Evolutionary conservation across 2,797 vertebrate genomes (phyloP).

Genomic region (Hoplostethus atlanticus): DNA sequence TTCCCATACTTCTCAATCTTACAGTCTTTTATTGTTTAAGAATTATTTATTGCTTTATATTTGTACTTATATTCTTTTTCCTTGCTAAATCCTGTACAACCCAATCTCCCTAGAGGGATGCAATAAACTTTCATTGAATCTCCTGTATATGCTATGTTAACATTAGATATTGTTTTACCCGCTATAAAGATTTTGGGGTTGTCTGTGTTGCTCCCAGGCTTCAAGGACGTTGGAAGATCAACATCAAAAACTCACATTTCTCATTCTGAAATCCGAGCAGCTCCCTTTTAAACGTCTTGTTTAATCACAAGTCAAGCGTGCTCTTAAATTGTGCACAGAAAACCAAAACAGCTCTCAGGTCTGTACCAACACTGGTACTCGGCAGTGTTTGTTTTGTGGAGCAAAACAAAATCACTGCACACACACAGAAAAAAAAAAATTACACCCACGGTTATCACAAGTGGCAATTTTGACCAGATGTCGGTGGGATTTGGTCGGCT

Average conservation of each 20-base stretch:
- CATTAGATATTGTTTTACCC: no score
- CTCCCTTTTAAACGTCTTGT: neutral
- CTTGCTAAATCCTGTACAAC: no score
- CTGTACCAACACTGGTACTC: neutral
- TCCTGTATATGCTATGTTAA: no score
- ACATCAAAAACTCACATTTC: no score
- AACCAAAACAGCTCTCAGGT: neutral
- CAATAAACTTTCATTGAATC: no score
- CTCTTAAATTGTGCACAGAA: neutral
- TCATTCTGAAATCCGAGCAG: no score
- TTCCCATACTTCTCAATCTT: no score
- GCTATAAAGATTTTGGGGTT: no score
- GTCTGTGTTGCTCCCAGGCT: neutral
- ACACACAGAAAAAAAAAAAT: slow-evolving; percentile 56
- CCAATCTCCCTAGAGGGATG: no score
- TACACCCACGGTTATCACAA: slow-evolving; percentile 65
- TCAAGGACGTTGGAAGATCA: neutral
- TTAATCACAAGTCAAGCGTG: neutral
- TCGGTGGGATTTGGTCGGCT: slow-evolving; percentile 39
- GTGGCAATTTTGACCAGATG: slow-evolving; percentile 75
- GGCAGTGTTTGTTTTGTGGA: neutral
- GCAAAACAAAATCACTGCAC: neutral
- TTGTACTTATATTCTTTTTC: no score
- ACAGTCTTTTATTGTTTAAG: no score
- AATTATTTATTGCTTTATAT: no score